A percentile compares a stretch with the other conserved stretches of the same genome.
Evolutionary conservation across 2,113 vertebrate genomes (phyloP).

Genomic region (Perognathus longimembris): DNA sequence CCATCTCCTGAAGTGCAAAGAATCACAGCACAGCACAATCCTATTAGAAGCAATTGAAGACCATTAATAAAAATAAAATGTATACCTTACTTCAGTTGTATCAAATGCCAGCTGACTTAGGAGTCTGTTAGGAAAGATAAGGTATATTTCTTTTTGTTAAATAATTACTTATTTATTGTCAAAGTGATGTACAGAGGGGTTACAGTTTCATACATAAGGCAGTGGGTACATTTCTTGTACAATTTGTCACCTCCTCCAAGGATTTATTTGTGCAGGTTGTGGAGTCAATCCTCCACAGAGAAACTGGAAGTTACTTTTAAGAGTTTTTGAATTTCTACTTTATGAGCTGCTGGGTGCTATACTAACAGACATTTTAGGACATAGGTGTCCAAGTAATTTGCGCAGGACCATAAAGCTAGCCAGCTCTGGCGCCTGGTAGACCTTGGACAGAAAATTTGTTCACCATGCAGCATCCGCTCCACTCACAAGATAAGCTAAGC

Average conservation of each 20-base stretch:
- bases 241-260: no score
- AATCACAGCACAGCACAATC: neutral
- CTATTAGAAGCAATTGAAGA: neutral
- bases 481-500: neutral
- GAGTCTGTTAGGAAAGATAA: neutral
- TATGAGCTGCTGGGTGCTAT: slow-evolving; percentile 19
- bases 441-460: neutral
- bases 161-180: no score
- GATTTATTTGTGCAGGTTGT: neutral
- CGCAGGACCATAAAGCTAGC: neutral
- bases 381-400: neutral
- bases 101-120: slow-evolving; percentile 1
- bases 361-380: neutral
- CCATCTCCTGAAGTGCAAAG: neutral
- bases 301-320: neutral
- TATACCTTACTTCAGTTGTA: neutral
- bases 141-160: neutral
- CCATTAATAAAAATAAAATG: slow-evolving; percentile 25
- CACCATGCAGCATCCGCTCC: rapidly evolving
- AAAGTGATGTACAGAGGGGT: no score
- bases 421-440: neutral
- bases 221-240: no score
- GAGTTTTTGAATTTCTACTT: slow-evolving; percentile 52
- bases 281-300: neutral
- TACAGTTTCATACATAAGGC: no score